Conservation (phyloP, 2,888 invertebrate genomes). For the Anthophora plumipes region DNA sequence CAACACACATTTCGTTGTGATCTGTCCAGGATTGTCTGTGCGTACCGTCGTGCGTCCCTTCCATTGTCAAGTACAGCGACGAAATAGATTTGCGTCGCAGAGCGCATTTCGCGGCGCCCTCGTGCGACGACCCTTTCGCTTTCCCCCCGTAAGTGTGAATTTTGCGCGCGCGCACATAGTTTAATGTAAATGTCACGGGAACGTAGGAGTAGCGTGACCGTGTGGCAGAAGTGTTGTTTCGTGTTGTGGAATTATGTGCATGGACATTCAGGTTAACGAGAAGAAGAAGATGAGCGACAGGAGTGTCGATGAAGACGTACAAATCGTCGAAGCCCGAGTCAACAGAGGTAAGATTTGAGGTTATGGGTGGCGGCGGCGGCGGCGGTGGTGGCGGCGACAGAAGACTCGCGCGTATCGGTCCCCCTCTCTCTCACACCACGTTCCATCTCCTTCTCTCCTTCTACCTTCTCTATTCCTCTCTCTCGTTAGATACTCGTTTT, state of each 20-base stretch:
- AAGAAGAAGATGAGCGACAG: conserved; percentile 82
- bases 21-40: conserved; percentile 7
- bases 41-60: not conserved
- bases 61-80: conserved; percentile 19
- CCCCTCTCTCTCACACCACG: conserved; percentile 2
- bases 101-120: conserved; percentile 64
- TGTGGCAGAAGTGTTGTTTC: conserved; percentile 73
- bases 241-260: conserved; percentile 82
- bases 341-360: conserved; percentile 79
- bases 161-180: conserved; percentile 53
- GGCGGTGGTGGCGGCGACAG: conserved; percentile 47
- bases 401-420: conserved; percentile 57
- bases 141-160: conserved; percentile 48
- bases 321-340: conserved; percentile 81
- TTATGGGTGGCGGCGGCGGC: conserved; percentile 70
- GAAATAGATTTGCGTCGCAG: conserved; percentile 18
- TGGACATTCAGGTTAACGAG: conserved; percentile 83
- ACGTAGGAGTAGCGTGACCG: conserved; percentile 71
- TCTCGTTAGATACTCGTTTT: conserved; percentile 17
- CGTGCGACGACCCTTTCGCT: conserved; percentile 63
- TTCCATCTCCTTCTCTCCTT: conserved; percentile 25
- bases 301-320: conserved; percentile 81
- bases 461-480: conserved; percentile 6
- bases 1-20: conserved; percentile 1
- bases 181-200: conserved; percentile 80